These are phyloP conservation scores for Triplophysa siluroides DNA, from an alignment of 2,113 vertebrate genomes.

Conservation along the genomic window DNA sequence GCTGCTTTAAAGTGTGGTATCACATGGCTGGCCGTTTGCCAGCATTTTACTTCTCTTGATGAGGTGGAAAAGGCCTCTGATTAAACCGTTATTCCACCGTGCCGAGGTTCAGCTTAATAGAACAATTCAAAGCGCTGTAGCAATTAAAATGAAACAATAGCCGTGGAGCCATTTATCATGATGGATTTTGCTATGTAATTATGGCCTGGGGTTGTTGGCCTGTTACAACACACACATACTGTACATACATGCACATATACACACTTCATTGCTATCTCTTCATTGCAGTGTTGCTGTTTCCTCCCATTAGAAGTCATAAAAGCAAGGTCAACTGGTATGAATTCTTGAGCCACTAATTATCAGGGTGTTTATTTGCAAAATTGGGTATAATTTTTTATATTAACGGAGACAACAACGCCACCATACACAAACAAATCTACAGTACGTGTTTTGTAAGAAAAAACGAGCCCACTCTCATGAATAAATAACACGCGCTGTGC, in stretches of 20 bases:
- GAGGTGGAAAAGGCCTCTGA: slow-evolving; percentile 44
- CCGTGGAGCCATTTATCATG: slow-evolving; percentile 25
- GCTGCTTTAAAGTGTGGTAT: neutral
- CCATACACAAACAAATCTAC: no score
- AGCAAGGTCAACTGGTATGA: slow-evolving; percentile 12
- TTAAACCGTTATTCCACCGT: slow-evolving; percentile 46
- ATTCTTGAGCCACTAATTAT: neutral
- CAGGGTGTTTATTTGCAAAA: neutral
- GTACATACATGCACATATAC: neutral
- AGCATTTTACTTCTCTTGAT: slow-evolving; percentile 38
- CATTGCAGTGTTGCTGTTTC: neutral
- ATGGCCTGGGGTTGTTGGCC: slow-evolving; percentile 10
- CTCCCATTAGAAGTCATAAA: neutral
- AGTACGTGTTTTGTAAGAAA: no score
- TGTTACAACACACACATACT: neutral
- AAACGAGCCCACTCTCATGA: no score
- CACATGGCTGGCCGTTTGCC: slow-evolving; percentile 27
- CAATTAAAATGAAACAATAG: slow-evolving; percentile 54
- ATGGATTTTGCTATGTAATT: slow-evolving; percentile 43
- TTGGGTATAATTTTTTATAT: no score
- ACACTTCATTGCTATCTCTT: neutral
- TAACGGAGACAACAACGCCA: no score
- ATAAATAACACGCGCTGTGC: no score
- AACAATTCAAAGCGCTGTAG: slow-evolving; percentile 50
- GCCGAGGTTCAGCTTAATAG: slow-evolving; percentile 36